These are phyloP conservation scores for Holothuria scabra DNA, from an alignment of 53 echinoderm and acorn worm genomes.

Conservation along the genomic window DNA sequence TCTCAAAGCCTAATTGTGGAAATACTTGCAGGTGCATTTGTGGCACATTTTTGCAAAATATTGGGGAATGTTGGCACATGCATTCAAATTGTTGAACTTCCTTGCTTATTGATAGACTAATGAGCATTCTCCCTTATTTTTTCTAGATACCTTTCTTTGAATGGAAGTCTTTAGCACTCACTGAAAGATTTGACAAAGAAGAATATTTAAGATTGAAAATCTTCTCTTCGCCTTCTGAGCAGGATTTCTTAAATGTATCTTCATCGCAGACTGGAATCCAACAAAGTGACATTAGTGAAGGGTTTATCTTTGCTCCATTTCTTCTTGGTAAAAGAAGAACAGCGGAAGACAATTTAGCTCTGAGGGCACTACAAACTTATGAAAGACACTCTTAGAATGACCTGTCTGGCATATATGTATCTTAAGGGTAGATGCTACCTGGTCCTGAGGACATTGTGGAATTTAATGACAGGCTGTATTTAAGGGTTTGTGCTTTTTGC, in stretches of 20 bases:
- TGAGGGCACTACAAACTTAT: constrained; percentile 14
- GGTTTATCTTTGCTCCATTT: constrained; percentile 39
- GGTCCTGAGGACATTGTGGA: too few relatives aligned
- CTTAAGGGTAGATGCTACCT: too few relatives aligned
- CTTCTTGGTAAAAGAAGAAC: background rate
- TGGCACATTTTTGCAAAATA: too few relatives aligned
- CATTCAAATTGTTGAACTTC: background rate
- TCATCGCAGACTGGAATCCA: background rate
- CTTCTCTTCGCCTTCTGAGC: constrained; percentile 34
- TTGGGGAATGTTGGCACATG: background rate
- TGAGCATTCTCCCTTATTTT: background rate
- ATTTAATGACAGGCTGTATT: too few relatives aligned
- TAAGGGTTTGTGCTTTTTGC: too few relatives aligned
- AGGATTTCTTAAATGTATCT: background rate
- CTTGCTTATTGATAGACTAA: background rate
- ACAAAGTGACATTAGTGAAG: background rate
- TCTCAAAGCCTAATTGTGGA: too few relatives aligned
- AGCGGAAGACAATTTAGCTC: constrained; percentile 22
- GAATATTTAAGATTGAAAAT: constrained; percentile 75
- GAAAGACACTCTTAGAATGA: constrained; percentile 5
- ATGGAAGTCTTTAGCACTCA: constrained; percentile 78
- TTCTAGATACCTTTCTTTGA: constrained; percentile 86
- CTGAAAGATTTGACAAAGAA: constrained; percentile 64
- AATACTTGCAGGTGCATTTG: too few relatives aligned
- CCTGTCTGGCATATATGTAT: constrained; percentile 7